Base-by-base conservation (phyloP, 2,888 invertebrate species). In the Macrosiphum euphorbiae region DNA sequence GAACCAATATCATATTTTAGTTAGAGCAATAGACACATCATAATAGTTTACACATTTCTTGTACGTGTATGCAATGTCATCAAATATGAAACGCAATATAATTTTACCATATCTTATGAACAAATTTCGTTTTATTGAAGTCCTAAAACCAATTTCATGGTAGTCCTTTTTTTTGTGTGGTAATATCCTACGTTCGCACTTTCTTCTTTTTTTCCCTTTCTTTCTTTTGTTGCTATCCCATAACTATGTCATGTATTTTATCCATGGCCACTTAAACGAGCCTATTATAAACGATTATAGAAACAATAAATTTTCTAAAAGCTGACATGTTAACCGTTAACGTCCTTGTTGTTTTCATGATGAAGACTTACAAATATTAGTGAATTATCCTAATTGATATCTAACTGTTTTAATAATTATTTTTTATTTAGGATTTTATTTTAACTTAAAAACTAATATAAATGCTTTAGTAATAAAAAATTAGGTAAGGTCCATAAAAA, bases 241-340 rank as follows among this genome's bases (percentile, higher is more conserved):
- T 91, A 91, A 85, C 55, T 58, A 58, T 58, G 58, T 5, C 58
- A 47, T 58, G 85, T 58, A 86, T 86, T 91, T 85, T 86, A 85
- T 58, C 55, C 41, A 47, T 91, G 58, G n/a, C 86, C 35, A 91
- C 85, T 91, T 91, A 91, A 91, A 86, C 58, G 58, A 58, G 85
- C 58, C 85, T 91, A 91, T 91, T 91, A 91, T 44, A 55, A 91
- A 91, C 55, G 85, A 86, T 86, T 58, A 91, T 86, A 86, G 91
- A 58, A 28, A 85, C 55, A 50, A 91, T 91, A 91, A 85, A 91
- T 85, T 85, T 58, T 85, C 20, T 7, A 20, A 85, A 91, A 10
- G 5, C 91, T 85, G 85, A 91, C 91, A 55, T 85, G 28, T 26
- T 55, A 91, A 11, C 55, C 16, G 44, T 44, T 91, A 41, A 41